phyloP scores from a whole-genome alignment of 2,888 invertebrate genomes.

The Pammene aurita region DNA sequence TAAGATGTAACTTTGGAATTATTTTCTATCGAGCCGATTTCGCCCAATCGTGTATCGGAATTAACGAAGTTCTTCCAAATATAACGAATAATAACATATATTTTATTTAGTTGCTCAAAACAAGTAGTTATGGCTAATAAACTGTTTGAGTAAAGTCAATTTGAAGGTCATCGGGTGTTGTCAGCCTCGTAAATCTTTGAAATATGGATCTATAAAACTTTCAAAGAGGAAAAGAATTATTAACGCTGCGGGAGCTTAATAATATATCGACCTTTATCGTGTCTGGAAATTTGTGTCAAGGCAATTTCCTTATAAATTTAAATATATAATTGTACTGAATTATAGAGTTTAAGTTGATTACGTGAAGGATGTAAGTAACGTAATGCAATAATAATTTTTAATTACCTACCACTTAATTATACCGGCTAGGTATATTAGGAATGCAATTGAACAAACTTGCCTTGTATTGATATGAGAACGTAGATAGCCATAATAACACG shows the following conservation, averaged over 20 bases:
- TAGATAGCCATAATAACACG: neutral
- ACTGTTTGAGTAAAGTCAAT: no score
- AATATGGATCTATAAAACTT: constrained; percentile 34
- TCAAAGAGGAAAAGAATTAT: constrained; percentile 36
- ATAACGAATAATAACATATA: no score
- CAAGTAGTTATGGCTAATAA: no score
- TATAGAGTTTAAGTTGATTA: constrained; percentile 30
- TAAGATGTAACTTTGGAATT: no score
- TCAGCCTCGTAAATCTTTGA: constrained; percentile 32
- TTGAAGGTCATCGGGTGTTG: no score
- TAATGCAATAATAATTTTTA: constrained; percentile 9
- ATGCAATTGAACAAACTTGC: neutral
- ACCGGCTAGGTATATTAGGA: constrained; percentile 9
- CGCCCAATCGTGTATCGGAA: no score
- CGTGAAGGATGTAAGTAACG: constrained; percentile 25
- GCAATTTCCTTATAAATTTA: constrained; percentile 41
- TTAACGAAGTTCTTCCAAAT: no score
- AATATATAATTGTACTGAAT: constrained; percentile 34
- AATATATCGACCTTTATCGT: constrained; percentile 37
- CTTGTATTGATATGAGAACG: constrained; percentile 1
- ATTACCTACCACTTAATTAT: constrained; percentile 12
- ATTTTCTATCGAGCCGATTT: no score
- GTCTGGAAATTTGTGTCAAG: constrained; percentile 42
- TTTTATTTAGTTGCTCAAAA: no score
- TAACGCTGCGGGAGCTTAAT: constrained; percentile 28